Evolutionary conservation across 1,140 invertebrate species (phyloP).

Genomic region (Branchinecta lindahli): DNA sequence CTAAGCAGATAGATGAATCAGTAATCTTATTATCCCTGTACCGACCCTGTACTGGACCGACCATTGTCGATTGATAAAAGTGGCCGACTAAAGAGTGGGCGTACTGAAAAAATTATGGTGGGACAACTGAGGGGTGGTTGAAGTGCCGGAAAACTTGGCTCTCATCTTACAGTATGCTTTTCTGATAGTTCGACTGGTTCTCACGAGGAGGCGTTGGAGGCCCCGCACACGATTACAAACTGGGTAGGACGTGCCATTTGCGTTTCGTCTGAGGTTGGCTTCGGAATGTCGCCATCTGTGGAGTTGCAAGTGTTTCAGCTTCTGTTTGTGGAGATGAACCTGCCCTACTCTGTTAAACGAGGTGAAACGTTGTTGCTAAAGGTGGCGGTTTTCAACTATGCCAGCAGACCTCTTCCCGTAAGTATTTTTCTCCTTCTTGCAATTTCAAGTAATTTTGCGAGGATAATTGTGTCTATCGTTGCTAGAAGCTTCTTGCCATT

Average conservation of each 20-base stretch:
- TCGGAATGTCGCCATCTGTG: slow-evolving; percentile 42
- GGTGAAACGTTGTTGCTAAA: slow-evolving; percentile 49
- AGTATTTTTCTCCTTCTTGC: slow-evolving; percentile 25
- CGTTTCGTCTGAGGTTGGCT: slow-evolving; percentile 41
- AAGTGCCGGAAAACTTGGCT: no score
- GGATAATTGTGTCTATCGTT: no score
- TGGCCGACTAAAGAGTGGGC: no score
- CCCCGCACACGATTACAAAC: slow-evolving; percentile 55
- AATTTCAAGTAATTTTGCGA: no score
- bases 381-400: slow-evolving; percentile 54
- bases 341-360: slow-evolving; percentile 52
- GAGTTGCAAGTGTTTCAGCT: slow-evolving; percentile 47
- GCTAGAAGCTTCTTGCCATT: no score
- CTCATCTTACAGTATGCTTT: no score
- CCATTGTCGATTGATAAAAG: no score
- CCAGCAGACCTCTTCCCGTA: slow-evolving; percentile 44
- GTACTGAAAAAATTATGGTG: no score
- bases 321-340: slow-evolving; percentile 51
- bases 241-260: slow-evolving; percentile 55
- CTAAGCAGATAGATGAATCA: no score
- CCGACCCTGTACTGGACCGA: no score
- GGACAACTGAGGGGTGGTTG: no score
- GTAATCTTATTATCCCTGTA: no score
- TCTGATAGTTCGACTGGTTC: slow-evolving; percentile 37
- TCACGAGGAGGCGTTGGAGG: slow-evolving; percentile 32